Percentiles rank a stretch among this genome's conserved stretches.
Evolutionary conservation across 2,113 vertebrate genomes (phyloP).

Genomic region (Diadophis punctatus): DNA sequence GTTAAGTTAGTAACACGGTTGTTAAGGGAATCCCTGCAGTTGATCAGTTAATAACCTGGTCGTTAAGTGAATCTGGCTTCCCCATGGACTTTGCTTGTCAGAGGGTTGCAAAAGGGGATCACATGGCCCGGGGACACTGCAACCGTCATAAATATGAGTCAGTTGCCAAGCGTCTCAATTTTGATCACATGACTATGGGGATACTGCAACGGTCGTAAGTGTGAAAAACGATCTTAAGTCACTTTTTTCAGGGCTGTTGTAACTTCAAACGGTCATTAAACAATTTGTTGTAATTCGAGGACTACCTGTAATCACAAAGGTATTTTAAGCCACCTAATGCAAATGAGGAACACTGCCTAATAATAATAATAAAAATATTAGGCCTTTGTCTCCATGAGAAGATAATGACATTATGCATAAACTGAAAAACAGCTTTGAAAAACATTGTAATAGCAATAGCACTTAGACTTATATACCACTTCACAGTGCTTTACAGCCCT

Average conservation of each 20-base stretch:
- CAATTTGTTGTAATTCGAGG: too few species aligned
- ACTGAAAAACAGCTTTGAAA: not conserved
- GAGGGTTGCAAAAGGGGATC: not conserved
- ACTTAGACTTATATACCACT: too few species aligned
- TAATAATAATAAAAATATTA: conserved; percentile 11
- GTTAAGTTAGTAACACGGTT: not conserved
- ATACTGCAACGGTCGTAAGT: not conserved
- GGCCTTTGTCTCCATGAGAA: not conserved
- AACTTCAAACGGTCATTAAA: too few species aligned
- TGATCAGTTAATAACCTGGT: too few species aligned
- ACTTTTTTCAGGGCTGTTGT: not conserved
- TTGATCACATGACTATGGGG: not conserved
- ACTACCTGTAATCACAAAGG: conserved; percentile 19
- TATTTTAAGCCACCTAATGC: conserved; percentile 9
- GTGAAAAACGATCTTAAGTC: too few species aligned
- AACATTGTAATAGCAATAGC: not conserved
- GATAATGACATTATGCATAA: not conserved
- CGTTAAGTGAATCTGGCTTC: not conserved
- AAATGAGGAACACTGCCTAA: not conserved
- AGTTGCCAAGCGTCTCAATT: not conserved
- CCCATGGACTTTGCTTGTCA: not conserved
- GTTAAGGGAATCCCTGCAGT: too few species aligned
- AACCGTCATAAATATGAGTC: not conserved
- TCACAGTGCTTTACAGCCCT: too few species aligned
- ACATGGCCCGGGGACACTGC: too few species aligned